Evolutionary conservation across 2,888 invertebrate species (phyloP), one percentile per base, ranked within the genome.

Genomic region (Dorcus hopei): DNA sequence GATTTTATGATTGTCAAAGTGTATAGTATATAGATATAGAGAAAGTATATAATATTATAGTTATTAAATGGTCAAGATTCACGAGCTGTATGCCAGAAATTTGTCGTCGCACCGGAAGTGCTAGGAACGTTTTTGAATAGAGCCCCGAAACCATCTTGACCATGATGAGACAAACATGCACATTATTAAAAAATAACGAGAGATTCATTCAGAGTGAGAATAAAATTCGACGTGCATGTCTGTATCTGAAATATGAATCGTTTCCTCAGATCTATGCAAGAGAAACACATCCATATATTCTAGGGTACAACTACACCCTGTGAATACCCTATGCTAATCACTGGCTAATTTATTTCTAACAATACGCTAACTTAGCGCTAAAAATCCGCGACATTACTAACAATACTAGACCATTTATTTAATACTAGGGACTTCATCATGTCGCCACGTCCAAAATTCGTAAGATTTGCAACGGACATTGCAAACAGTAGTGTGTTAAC

Each of bases 231-330:
- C 41, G 39, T 50, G 50, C 47, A 54, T 51, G 61, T 63, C 62
- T 53, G 59, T 61, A 39, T 53, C 59, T 55, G 60, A 57, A 64
- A 61, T 64, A 65, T 62, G 63, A 66, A 59, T 49, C 54, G 57
- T 38, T 45, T 63, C 62, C 63, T 64, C 65, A 66, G 62, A 62
- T 65, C 62, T 62, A 65, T 50, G 59, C 45, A 57, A 59, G 64
- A 67, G 66, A 66, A 66, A 64, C 47, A 54, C 61, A 64, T 68
- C 60, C 66, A 66, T 67, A 68, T 67, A 51, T 72, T 74, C 71
- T 75, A 78, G 78, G 78, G 78, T 76, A 78, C 75, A 77, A 71
- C 77, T 77, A 78, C 74, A 79, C 79, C 79, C 79, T 79, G 79
- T 79, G 72, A 72, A 52, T 75, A 75, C 73, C 77, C 77, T 78